Base-by-base conservation (phyloP, 2,797 vertebrate genomes). In the Florisuga fusca region DNA sequence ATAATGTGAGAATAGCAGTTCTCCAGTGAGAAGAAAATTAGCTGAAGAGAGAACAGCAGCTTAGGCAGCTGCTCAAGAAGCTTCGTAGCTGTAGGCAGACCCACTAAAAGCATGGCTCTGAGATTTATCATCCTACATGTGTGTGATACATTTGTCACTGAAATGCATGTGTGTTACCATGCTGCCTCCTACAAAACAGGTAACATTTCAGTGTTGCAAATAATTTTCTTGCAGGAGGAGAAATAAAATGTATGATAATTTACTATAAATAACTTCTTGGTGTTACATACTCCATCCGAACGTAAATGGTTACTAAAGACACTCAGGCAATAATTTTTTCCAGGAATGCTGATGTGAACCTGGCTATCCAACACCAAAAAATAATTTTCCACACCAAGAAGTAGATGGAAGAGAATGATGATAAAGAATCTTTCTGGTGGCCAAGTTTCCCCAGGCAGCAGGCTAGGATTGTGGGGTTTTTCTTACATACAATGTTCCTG, bases 381-480 rank as follows among this genome's bases (percentile, higher is more conserved):
- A 53, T 67, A 10, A 6, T 15, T 67, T 84, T 50, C 46, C 81
- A 31, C 23, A n/a, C 23, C 43, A 78, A 75, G 46, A 89, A 25
- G 22, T 54, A 27, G 1, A 7, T 8, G 13, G 55, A 62, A 66
- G 19, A 68, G 7, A 8, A 22, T 3, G 27, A 23, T 46, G 29
- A 41, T 22, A 29, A 9, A 43, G 43, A 74, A 61, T 69, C 6
- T 25, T 69, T 12, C 18, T 25, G 7, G 5, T 0, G 1, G 36
- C 22, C 2, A 3, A 31, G 15, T 73, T 94, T 87, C 16, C 19
- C 12, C 1, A 12, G 33, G 27, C 36, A 86, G 43, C 50, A 6
- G n/a, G 8, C 2, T 51, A n/a, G 7, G 26, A 78, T 6, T 45
- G 3, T 11, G 10, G 53, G 10, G 0, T 17, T 68, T 71, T 77